These are phyloP conservation scores for Pristionchus maxplancki DNA, from an alignment of 2,888 invertebrate genomes.

Conservation along the genomic window DNA sequence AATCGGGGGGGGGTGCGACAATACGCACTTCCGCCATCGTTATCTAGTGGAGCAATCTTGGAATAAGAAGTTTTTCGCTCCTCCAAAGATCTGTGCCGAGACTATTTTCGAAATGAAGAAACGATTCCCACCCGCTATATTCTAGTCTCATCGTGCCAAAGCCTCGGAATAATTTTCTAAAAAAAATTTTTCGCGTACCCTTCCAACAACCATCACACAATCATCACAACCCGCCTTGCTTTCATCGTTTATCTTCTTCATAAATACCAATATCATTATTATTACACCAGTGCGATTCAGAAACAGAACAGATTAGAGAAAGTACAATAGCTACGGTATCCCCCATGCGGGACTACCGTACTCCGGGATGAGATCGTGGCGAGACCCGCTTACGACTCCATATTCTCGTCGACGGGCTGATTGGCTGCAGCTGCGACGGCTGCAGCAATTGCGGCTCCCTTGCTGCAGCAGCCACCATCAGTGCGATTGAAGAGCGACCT, in stretches of 20 bases:
- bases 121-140: not conserved
- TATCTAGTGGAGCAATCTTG: not conserved
- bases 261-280: slow-evolving; percentile 24
- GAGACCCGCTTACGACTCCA: slow-evolving; percentile 34
- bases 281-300: slow-evolving; percentile 21
- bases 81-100: not conserved
- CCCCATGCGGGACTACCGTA: slow-evolving; percentile 29
- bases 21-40: not conserved
- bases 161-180: not conserved
- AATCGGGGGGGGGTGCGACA: not conserved
- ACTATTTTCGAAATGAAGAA: not conserved
- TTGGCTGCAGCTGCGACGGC: not conserved
- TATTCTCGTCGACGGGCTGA: slow-evolving; percentile 11
- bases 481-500: slow-evolving; percentile 18
- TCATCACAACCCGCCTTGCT: not conserved
- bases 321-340: slow-evolving; percentile 7
- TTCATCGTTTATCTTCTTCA: slow-evolving; percentile 38
- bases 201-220: not conserved
- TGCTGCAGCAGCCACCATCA: not conserved
- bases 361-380: not conserved
- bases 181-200: too few species aligned
- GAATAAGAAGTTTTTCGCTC: not conserved
- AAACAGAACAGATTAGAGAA: slow-evolving; percentile 12
- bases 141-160: not conserved
- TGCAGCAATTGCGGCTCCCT: not conserved